Evolutionary conservation across 2,888 invertebrate species (phyloP), one percentile per base, ranked within the genome.

Genomic region (Pecten maximus): DNA sequence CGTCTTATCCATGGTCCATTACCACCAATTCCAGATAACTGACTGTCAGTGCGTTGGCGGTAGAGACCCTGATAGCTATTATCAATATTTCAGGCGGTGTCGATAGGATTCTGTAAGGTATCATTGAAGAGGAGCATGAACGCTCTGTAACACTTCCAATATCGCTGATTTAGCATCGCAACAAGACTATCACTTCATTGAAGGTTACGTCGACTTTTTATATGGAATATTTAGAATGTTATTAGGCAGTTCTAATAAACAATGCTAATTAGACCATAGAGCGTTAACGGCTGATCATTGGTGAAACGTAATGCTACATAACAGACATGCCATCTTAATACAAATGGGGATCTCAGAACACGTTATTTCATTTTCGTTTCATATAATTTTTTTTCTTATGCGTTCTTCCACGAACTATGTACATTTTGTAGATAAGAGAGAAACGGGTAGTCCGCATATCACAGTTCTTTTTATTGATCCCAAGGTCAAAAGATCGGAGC

Each of bases 11-110:
- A 54, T 19, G 54, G n/a, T 35, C 28, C 35, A 16, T 74, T 28
- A 74, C 28, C 35, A 28, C 35, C 74, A 74, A 44, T 35, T 28
- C 74, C 28, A 0, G 35, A 35, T 10, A 6, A 15, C 74, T 10
- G 74, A 35, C 28, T 74, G 74, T 74, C 74, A 74, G 10, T 35
- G 74, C 28, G 16, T 15, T 28, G 12, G 35, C 10, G 74, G 3
- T 35, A 28, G 4, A 35, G 10, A 16, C 74, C 35, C 74, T 35
- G 74, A 74, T 74, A 74, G 74, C 74, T 28, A 16, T 74, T 74
- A 74, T 74, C 74, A 74, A 74, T 74, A 74, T 74, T 74, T 74
- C 28, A 74, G 74, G 74, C 74, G 35, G 10, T 28, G 74, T 23
- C 35, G 74, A 74, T 35, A 74, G 28, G 35, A 74, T 35, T 28